phyloP scores from a whole-genome alignment of 1,140 invertebrate species.

The Cecropterus lyciades region DNA sequence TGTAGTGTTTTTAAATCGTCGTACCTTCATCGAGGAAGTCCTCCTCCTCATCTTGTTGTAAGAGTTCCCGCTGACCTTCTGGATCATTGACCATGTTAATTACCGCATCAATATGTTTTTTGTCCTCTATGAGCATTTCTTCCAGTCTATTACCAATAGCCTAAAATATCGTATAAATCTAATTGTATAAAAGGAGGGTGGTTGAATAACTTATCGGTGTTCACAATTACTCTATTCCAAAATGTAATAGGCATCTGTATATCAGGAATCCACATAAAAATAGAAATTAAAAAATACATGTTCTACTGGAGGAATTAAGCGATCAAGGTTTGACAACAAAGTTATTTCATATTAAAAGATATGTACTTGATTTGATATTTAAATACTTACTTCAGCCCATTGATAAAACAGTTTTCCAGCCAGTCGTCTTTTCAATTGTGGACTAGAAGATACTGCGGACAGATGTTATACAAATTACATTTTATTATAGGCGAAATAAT shows the following conservation, averaged over 20 bases:
- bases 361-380: no score
- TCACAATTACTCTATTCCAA: no score
- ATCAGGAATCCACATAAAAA: no score
- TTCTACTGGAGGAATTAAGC: no score
- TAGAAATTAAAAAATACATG: no score
- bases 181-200: neutral
- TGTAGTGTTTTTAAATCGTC: neutral
- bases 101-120: conserved; percentile 88
- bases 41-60: conserved; percentile 97
- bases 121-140: conserved; percentile 91
- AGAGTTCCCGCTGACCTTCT: conserved; percentile 91
- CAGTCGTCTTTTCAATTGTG: conserved; percentile 85
- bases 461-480: conserved; percentile 27
- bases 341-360: no score
- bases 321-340: no score
- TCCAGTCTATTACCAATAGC: conserved; percentile 93
- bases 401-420: conserved; percentile 98
- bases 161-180: conserved; percentile 51
- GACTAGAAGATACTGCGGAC: conserved; percentile 73
- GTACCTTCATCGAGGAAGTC: conserved; percentile 98
- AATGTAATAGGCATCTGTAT: no score
- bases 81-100: conserved; percentile 91
- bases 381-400: conserved; percentile 94
- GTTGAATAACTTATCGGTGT: neutral
- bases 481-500: neutral